Percentiles rank a stretch among this genome's conserved stretches.
Conservation (phyloP, 2,113 vertebrate genomes). For the Panthera tigris region DNA sequence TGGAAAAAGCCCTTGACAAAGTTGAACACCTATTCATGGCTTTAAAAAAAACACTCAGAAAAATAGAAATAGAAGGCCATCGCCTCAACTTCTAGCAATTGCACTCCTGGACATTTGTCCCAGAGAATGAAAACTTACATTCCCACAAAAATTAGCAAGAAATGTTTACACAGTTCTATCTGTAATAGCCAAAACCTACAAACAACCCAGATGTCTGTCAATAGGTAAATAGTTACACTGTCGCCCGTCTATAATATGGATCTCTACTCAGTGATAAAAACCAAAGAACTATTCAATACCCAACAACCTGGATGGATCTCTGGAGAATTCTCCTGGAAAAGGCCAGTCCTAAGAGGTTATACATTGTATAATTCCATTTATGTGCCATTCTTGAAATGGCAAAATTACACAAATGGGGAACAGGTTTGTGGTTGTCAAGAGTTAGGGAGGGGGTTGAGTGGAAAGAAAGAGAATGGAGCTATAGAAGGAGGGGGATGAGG, state of each 20-base stretch:
- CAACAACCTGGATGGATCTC: not conserved
- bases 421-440: too few species aligned
- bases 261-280: not conserved
- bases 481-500: fast-evolving
- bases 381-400: not conserved
- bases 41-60: not conserved
- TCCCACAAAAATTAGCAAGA: not conserved
- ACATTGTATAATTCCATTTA: not conserved
- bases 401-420: not conserved
- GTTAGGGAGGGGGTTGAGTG: too few species aligned
- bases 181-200: not conserved
- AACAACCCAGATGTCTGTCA: not conserved
- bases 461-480: not conserved
- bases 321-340: not conserved
- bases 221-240: not conserved
- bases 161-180: not conserved
- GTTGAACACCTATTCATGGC: not conserved
- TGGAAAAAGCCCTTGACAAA: not conserved
- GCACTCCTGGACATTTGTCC: too few species aligned
- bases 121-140: not conserved
- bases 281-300: fast-evolving
- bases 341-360: too few species aligned
- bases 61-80: not conserved
- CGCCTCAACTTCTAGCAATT: not conserved
- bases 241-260: not conserved